These are phyloP conservation scores for Atopsyche davidsoni DNA, from an alignment of 1,140 invertebrate genomes.

Conservation along the genomic window DNA sequence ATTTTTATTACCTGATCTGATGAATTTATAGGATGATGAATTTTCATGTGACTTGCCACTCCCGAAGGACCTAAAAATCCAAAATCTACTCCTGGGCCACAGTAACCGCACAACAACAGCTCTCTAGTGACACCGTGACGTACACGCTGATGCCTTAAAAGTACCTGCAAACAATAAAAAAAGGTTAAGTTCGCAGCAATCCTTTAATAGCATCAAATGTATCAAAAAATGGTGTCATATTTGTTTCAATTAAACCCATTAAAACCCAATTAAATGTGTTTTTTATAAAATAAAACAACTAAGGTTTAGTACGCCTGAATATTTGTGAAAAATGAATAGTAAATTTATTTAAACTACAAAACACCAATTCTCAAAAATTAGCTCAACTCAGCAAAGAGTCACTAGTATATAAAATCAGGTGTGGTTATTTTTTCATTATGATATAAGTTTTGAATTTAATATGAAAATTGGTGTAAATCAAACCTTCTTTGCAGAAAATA, in stretches of 20 bases:
- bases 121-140: background rate
- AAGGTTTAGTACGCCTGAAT: background rate
- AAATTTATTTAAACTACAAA: background rate
- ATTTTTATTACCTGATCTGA: background rate
- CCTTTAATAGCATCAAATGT: background rate
- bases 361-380: background rate
- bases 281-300: background rate
- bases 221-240: background rate
- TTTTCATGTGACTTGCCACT: constrained; percentile 4
- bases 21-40: background rate
- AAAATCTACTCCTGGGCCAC: background rate
- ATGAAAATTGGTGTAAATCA: background rate
- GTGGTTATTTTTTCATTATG: too few relatives aligned
- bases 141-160: constrained; percentile 9
- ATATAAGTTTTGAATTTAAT: background rate
- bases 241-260: background rate
- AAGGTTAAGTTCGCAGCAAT: background rate
- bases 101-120: constrained; percentile 17
- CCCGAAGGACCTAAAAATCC: background rate
- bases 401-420: too few relatives aligned
- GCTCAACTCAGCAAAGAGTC: too few relatives aligned
- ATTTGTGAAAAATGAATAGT: background rate
- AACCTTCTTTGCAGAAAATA: constrained; percentile 18
- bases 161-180: constrained; percentile 8
- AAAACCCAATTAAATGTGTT: background rate